Conservation (phyloP, 2,888 invertebrate species). For the Globia sparganii region DNA sequence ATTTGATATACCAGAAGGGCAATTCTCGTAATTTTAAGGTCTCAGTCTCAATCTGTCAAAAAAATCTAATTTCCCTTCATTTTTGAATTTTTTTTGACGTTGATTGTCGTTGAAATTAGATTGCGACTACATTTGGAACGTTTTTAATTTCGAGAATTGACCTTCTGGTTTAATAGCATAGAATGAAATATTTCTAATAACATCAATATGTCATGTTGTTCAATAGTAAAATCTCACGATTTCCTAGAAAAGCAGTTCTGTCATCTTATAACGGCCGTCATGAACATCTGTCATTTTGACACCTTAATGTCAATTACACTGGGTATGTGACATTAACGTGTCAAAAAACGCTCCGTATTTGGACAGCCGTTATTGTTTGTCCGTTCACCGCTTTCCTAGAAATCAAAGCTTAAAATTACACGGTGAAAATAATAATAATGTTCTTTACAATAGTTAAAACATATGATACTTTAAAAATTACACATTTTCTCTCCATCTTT, state of each 20-base stretch:
- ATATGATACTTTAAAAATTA: constrained; percentile 1
- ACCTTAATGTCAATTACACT: no score
- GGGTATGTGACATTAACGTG: neutral
- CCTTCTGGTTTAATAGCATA: neutral
- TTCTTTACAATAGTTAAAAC: neutral
- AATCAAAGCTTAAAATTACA: neutral
- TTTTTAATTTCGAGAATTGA: neutral
- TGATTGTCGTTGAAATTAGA: neutral
- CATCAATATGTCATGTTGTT: neutral
- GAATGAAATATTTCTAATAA: neutral
- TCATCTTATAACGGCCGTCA: neutral
- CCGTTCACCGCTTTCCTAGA: neutral
- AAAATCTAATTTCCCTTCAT: neutral
- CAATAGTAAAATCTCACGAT: neutral
- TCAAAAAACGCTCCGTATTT: neutral
- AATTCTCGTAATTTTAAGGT: neutral
- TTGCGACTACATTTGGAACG: neutral
- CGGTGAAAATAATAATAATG: neutral
- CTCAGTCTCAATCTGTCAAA: neutral
- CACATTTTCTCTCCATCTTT: neutral
- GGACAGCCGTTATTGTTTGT: neutral
- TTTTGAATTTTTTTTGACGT: neutral
- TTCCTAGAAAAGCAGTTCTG: neutral
- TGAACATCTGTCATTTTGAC: neutral
- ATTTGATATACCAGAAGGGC: neutral